phyloP scores from a whole-genome alignment of 2,797 vertebrate species.

The Aphelocoma californica region DNA sequence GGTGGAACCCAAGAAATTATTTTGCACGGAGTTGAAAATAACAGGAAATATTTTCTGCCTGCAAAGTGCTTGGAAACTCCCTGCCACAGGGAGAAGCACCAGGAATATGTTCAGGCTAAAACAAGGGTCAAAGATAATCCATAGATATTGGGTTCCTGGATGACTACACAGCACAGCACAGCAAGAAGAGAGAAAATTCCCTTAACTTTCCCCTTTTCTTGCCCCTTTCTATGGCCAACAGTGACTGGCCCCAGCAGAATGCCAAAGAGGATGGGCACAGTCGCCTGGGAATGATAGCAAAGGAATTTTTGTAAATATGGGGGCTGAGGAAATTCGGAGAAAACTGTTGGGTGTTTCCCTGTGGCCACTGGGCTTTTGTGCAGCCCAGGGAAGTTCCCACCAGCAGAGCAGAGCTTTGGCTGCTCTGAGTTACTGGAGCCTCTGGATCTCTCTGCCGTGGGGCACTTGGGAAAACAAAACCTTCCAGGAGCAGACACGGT shows the following conservation, averaged over 20 bases:
- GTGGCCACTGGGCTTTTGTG: neutral
- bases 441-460: neutral
- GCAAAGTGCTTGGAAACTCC: neutral
- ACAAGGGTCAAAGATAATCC: neutral
- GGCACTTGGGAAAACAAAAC: accelerated
- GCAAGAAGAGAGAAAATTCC: neutral
- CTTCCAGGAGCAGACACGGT: accelerated
- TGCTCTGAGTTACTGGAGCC: neutral
- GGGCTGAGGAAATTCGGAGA: neutral
- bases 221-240: neutral
- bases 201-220: neutral
- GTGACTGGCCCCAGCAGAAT: neutral
- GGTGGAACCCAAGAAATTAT: neutral
- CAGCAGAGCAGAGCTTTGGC: neutral
- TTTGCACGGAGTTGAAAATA: neutral
- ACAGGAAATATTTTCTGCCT: neutral
- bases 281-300: neutral
- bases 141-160: neutral
- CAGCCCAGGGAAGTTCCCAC: neutral
- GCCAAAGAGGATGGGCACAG: neutral
- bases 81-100: neutral
- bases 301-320: neutral
- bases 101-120: neutral
- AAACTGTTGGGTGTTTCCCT: neutral
- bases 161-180: neutral